phyloP scores from a whole-genome alignment of 2,888 invertebrate species.

The Trachelus iudaicus region DNA sequence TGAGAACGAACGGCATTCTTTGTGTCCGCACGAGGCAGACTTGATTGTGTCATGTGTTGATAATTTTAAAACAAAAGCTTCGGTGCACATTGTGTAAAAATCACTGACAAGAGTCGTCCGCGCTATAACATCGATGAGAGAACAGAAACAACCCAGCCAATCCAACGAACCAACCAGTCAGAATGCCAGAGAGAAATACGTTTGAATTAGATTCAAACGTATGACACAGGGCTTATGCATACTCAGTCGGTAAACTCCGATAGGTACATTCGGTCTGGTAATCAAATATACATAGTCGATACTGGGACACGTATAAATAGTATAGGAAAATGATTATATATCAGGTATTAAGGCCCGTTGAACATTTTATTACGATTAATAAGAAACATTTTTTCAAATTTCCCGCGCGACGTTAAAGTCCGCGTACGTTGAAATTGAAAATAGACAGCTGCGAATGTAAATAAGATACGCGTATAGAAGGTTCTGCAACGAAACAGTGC shows the following conservation, averaged over 20 bases:
- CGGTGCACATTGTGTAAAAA: slow-evolving; percentile 58
- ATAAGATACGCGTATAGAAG: background rate
- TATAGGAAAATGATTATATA: background rate
- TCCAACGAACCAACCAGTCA: background rate
- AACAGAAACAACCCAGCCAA: background rate
- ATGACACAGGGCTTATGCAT: background rate
- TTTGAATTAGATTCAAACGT: background rate
- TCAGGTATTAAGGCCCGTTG: background rate
- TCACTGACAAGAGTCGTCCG: slow-evolving; percentile 41
- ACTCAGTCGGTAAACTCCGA: background rate
- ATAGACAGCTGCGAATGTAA: background rate
- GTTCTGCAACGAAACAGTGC: slow-evolving; percentile 42
- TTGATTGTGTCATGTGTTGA: slow-evolving; percentile 63
- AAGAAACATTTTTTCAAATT: background rate
- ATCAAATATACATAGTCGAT: background rate
- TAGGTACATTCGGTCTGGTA: background rate
- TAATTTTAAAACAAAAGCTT: slow-evolving; percentile 62
- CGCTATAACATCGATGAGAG: slow-evolving; percentile 24
- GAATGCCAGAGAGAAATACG: background rate
- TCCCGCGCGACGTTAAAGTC: background rate
- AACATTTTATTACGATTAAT: background rate
- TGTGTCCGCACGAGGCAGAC: slow-evolving; percentile 46
- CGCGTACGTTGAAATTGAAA: background rate
- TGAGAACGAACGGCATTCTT: slow-evolving; percentile 37
- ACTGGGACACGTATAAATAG: background rate